A percentile compares a stretch with the other conserved stretches of the same genome.
These are phyloP conservation scores for Polypterus senegalus DNA, from an alignment of 2,113 vertebrate genomes.

Conservation along the genomic window DNA sequence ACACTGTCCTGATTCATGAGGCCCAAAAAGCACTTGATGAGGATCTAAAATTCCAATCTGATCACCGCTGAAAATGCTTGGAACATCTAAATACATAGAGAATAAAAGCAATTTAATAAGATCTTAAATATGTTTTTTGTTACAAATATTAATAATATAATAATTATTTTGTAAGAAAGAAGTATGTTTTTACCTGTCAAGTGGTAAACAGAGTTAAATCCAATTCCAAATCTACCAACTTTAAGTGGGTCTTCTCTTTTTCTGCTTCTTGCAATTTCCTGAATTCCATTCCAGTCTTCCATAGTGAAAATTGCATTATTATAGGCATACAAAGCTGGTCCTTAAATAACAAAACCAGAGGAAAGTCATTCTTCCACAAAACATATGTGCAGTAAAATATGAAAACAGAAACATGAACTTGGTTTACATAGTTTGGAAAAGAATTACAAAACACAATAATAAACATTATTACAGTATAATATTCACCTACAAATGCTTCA, in stretches of 20 bases:
- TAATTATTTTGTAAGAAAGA: no score
- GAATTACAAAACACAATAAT: no score
- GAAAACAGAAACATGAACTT: no score
- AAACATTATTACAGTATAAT: no score
- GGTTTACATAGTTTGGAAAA: no score
- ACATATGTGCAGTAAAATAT: no score
- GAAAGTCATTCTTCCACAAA: not conserved
- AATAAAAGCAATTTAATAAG: conserved; percentile 6
- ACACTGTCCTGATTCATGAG: conserved; percentile 88
- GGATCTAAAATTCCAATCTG: conserved; percentile 97
- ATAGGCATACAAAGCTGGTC: conserved; percentile 81
- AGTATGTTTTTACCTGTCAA: conserved; percentile 68
- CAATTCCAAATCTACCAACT: conserved; percentile 95
- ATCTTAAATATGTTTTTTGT: no score
- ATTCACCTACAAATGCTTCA: no score
- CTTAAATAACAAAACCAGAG: conserved; percentile 31
- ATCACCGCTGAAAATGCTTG: conserved; percentile 94
- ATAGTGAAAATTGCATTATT: conserved; percentile 84
- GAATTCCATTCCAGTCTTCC: conserved; percentile 95
- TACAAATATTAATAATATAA: no score
- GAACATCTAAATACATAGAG: conserved; percentile 67
- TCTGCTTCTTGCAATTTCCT: conserved; percentile 91
- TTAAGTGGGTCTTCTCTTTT: conserved; percentile 95
- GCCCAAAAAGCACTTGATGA: conserved; percentile 87
- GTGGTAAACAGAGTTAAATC: conserved; percentile 97